Conservation (phyloP, 2,888 invertebrate genomes). For the Diachrysia chrysitis region DNA sequence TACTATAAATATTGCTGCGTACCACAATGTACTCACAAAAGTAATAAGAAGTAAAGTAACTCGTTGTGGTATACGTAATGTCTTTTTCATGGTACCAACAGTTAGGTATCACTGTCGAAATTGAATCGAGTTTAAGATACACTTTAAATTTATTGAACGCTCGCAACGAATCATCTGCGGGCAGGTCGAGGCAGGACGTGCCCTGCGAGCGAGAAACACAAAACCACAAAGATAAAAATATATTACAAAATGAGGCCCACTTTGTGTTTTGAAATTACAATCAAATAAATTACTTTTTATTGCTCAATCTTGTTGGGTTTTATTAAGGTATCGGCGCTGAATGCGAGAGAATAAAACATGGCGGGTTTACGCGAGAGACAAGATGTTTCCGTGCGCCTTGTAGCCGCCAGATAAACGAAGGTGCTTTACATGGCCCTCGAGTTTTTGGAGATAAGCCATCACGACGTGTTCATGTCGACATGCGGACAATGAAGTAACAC, state of each 20-base stretch:
- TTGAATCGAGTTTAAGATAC: constrained; percentile 77
- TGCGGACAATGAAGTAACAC: constrained; percentile 70
- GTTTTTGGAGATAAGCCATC: constrained; percentile 83
- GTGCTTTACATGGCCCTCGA: constrained; percentile 81
- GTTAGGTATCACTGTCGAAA: constrained; percentile 74
- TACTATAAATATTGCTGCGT: constrained; percentile 39
- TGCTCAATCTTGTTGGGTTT: constrained; percentile 89
- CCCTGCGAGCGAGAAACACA: constrained; percentile 81
- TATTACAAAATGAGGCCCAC: constrained; percentile 88
- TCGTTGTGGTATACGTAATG: constrained; percentile 77
- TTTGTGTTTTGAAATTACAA: constrained; percentile 89
- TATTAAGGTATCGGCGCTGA: constrained; percentile 88
- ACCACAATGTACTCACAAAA: constrained; percentile 55
- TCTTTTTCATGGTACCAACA: constrained; percentile 75
- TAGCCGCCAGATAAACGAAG: constrained; percentile 76
- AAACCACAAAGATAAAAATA: constrained; percentile 89
- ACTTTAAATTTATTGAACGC: constrained; percentile 76
- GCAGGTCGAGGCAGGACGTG: constrained; percentile 78
- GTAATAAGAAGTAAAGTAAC: constrained; percentile 51
- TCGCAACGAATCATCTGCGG: constrained; percentile 76
- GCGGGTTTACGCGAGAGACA: constrained; percentile 86
- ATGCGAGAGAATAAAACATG: constrained; percentile 86
- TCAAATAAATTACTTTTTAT: constrained; percentile 90
- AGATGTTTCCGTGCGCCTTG: constrained; percentile 77
- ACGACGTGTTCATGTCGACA: constrained; percentile 77